A percentile compares a stretch with the other conserved stretches of the same genome.
Evolutionary conservation across 1,140 invertebrate genomes (phyloP).

Genomic region (Drosophila kikkawai): DNA sequence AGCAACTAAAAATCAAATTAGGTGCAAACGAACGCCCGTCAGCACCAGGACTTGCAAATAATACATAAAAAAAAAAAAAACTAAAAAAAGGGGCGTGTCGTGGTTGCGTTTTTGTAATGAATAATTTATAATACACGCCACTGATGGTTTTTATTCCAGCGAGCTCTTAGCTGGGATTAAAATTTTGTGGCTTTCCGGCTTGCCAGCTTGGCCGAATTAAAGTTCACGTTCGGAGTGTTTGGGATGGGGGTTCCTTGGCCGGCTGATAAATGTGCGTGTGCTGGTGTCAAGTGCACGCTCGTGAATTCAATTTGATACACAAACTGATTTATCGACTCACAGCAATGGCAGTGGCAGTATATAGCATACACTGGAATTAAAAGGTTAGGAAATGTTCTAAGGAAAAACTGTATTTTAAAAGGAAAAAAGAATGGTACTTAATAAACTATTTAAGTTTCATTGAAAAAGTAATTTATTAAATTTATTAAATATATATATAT

Average conservation of each 20-base stretch:
- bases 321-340: conserved; percentile 80
- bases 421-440: no score
- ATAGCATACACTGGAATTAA: conserved; percentile 6
- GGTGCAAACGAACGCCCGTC: conserved; percentile 79
- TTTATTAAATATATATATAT: no score
- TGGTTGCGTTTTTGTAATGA: conserved; percentile 73
- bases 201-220: conserved; percentile 45
- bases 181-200: conserved; percentile 75
- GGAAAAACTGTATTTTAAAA: background rate
- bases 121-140: conserved; percentile 78
- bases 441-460: no score
- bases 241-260: conserved; percentile 6
- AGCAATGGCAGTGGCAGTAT: conserved; percentile 20
- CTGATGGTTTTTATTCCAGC: conserved; percentile 24
- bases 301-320: conserved; percentile 83
- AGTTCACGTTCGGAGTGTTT: conserved; percentile 13
- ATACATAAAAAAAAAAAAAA: background rate
- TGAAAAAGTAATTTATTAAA: no score
- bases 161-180: conserved; percentile 78
- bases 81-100: conserved; percentile 37
- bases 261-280: conserved; percentile 79
- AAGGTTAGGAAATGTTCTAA: background rate
- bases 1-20: conserved; percentile 83
- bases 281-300: conserved; percentile 79
- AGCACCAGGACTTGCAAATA: conserved; percentile 28